These are phyloP conservation scores for Falco berigora DNA, from an alignment of 2,797 vertebrate genomes.

Conservation along the genomic window DNA sequence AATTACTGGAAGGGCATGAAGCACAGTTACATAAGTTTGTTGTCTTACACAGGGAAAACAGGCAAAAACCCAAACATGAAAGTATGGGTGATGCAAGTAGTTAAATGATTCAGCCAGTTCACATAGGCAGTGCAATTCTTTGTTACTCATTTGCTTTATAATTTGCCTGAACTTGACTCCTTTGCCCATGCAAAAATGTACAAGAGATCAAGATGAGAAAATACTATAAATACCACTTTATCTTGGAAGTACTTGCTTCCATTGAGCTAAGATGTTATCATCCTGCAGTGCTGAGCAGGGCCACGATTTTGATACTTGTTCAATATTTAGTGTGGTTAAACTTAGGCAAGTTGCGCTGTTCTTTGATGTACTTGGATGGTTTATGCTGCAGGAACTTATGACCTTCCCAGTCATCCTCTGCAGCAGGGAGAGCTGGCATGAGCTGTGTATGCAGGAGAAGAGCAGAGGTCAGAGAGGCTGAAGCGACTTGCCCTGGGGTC, in stretches of 20 bases:
- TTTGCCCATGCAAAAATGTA: background rate
- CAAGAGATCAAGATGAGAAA: background rate
- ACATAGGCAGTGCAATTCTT: background rate
- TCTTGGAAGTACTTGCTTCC: background rate
- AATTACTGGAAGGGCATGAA: background rate
- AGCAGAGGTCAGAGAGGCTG: background rate
- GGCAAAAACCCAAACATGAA: background rate
- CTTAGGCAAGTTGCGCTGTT: background rate
- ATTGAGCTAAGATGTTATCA: background rate
- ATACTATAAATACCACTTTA: background rate
- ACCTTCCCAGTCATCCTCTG: background rate
- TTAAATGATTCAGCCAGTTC: background rate
- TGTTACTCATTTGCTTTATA: background rate
- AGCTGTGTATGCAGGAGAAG: accelerated
- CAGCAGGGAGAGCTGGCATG: background rate
- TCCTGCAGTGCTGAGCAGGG: background rate
- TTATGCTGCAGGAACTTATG: background rate
- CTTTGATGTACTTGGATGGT: background rate
- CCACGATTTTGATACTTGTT: background rate
- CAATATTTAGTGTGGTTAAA: background rate
- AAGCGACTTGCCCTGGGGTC: background rate
- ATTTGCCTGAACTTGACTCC: background rate
- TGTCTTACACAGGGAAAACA: background rate
- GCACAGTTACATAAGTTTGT: background rate
- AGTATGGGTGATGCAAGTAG: background rate